Evolutionary conservation across 2,888 invertebrate species (phyloP), one percentile per base, ranked within the genome.

Genomic region (Drosophila dives): DNA sequence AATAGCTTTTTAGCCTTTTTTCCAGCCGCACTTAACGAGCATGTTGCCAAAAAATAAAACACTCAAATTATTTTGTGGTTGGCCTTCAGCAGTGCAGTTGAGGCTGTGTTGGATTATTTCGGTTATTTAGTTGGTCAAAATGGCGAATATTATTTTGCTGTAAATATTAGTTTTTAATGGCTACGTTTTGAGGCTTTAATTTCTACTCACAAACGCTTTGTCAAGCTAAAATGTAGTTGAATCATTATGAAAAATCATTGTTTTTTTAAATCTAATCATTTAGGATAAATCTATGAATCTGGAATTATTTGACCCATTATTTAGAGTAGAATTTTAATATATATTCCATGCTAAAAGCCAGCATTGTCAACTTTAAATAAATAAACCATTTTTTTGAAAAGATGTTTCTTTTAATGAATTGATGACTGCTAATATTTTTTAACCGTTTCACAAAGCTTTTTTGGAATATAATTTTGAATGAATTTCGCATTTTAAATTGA

Each of bases 51-150:
- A 64, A 54, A 53, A 48, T 17, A 36, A 29, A 32, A 26, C 17
- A 12, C 12, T 32, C 40, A 36, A 55, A 36, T 64, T 56, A 56
- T 53, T 56, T 53, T 53, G 51, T 34, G 56, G 72, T 7, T 20
- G 11, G 38, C 38, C 17, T 33, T 51, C 29, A 32, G 23, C 12
- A n/a, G 32, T 32, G 33, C 34, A 17, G 23, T 33, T 20, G 42
- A 15, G 15, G 50, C 36, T 32, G 45, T 17, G 40, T 20, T 23
- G 20, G 38, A 33, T 45, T 54, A 20, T 42, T 11, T 56, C 40
- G n/a, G 29, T 12, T 15, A 23, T 23, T 38, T 15, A 23, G 15
- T 8, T 45, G 3, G 15, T 1, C 8, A 23, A 45, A 45, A 23
- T 45, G 8, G 1, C 8, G 2, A 4, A 23, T 45, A 3, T 7